These are phyloP conservation scores for Ovibos moschatus DNA, from an alignment of 2,113 vertebrate genomes.

Conservation along the genomic window DNA sequence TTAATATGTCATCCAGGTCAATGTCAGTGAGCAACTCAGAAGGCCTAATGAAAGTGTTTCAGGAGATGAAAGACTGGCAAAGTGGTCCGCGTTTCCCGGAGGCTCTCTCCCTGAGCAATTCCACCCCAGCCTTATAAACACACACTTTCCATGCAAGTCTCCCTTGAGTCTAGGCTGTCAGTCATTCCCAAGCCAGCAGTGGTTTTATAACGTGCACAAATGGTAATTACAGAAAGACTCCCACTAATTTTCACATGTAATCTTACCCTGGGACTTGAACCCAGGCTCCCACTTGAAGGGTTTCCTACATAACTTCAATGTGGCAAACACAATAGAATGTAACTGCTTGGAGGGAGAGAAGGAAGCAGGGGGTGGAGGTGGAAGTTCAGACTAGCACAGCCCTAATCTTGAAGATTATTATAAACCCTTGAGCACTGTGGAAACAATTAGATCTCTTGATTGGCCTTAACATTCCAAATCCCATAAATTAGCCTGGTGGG, in stretches of 20 bases:
- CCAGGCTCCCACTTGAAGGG: not conserved
- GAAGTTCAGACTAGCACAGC: not conserved
- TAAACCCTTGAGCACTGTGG: constrained; percentile 48
- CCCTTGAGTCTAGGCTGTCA: constrained; percentile 17
- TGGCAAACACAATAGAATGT: constrained; percentile 39
- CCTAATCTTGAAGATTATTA: constrained; percentile 37
- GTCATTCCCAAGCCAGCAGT: not conserved
- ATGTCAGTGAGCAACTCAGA: not conserved
- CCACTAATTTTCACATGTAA: not conserved
- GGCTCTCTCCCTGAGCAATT: not conserved
- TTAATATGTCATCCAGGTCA: constrained; percentile 13
- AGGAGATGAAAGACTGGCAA: not conserved
- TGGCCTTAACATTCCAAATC: constrained; percentile 40
- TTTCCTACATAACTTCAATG: not conserved
- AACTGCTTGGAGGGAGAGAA: not conserved
- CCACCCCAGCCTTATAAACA: not conserved
- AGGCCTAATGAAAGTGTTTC: not conserved
- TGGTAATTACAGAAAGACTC: constrained; percentile 45
- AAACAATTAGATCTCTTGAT: constrained; percentile 63
- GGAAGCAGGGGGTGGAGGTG: not conserved
- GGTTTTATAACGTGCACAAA: constrained; percentile 43
- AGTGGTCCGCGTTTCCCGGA: not conserved
- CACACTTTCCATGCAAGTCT: not conserved
- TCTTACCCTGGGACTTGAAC: constrained; percentile 28
- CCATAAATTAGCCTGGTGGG: constrained; percentile 32